Base-by-base conservation (phyloP, 2,888 invertebrate species). In the Chydorus sphaericus region DNA sequence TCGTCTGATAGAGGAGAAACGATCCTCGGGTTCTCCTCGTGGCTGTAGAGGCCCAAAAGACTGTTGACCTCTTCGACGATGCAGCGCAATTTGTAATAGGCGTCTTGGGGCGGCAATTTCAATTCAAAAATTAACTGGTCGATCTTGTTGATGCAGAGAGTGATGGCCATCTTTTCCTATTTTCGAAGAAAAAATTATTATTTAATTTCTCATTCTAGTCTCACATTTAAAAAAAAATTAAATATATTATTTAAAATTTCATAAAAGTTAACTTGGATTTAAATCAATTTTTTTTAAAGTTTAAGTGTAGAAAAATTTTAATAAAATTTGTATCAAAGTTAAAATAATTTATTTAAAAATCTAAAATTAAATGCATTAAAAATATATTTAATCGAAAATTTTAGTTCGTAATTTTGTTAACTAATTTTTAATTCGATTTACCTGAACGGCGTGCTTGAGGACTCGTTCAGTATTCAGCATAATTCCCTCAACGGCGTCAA, bases 401-500 rank as follows among this genome's bases (percentile, higher is more conserved):
- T n/a, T n/a, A n/a, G n/a, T n/a, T n/a, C n/a, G n/a, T n/a, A n/a
- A n/a, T n/a, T n/a, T n/a, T n/a, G 26, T 28, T 23, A 10, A 14
- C 10, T 49, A 28, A 23, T 50, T 50, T n/a, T n/a, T n/a, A n/a
- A n/a, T 14, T 16, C 8, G 6, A 16, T 7, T 58, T 59, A 68
- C 68, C 64, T 69, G 89, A 0, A 97, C 82, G 0, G 97, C 97
- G 69, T 98, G 97, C 57, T 96, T 91, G 2, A 98, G 73, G 4
- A 98, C 73, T 0, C 98, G 77, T 67, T 99, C 97, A 0, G 98
- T 98, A 69, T 98, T 97, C 54, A 98, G 71, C 93, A 97, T 93
- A 31, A 97, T 94, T 56, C 98, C 98, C 73, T 98, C 98, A 0
- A 97, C 96, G 0, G 96, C 97, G 72, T 99, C 98, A 6, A 98